Base-by-base conservation (phyloP, 2,113 vertebrate genomes). In the Alaudala cheleensis region DNA sequence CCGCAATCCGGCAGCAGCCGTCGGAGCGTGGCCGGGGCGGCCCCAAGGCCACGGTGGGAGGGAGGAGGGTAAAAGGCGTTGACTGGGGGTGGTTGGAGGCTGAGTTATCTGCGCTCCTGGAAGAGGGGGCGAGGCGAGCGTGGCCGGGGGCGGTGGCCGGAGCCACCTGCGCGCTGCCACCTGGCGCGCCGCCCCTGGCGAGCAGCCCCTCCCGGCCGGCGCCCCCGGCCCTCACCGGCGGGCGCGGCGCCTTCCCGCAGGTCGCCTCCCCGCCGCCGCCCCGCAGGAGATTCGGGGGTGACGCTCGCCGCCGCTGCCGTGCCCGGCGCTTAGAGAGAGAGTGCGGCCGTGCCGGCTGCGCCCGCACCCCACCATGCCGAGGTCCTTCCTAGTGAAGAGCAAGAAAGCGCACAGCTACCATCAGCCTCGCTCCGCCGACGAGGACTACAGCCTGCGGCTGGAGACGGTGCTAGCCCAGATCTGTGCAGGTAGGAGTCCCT, bases 321-420 rank as follows among this genome's bases (percentile, higher is more conserved):
- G 70, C 58, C 82, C 70, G 50, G 70, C 33, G 37, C 47, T 80
- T 22, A 57, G 64, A 87, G 66, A 86, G 28, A 28, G 64, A 87
- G 54, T 3, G 92, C 64, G 74, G 73, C 73, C 69, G 78, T 58
- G 60, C 34, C 77, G 76, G 58, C 77, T 79, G 72, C 74, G 92
- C 11, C 71, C 87, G 73, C 67, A 39, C 23, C 84, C 62, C 72
- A 97, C 93, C 76, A 99, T 99, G 99, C 99, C 99, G 64, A 98
- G 99, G 72, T 99, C 99, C 25, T 99, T 99, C 97, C 96, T 99
- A 67, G 99, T 99, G 85, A 99, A 99, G 98, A 99, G 99, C 94
- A 99, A 99, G 97, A 98, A 98, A 94, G 99, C 99, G 31, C 99
- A 99, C 98, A 99, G 99, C 95, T 99, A 99, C 98, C 99, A 99